Evolutionary conservation across 2,888 invertebrate genomes (phyloP), one percentile per base, ranked within the genome.

Genomic region (Oxycera nigricornis): DNA sequence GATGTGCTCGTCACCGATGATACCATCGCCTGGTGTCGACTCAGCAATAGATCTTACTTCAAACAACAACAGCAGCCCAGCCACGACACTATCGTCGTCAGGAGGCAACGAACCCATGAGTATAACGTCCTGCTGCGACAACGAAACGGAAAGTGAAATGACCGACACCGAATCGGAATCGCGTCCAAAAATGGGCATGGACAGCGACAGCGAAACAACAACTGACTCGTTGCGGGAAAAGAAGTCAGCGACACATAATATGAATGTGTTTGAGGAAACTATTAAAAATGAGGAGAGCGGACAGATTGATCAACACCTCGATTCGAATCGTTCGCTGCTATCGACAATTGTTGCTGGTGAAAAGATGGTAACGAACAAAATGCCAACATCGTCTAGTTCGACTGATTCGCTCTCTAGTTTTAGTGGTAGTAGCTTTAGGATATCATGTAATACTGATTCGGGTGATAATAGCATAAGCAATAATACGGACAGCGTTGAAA

Each of bases 101-200:
- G 79, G 80, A n/a, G 80, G 80, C 20, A 83, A 82, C 61, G 84
- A 83, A 74, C 81, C 81, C 6, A 81, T 81, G 81, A 80, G 79
- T 67, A 77, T 79, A 4, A 77, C 55, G 2, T 55, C 55, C 7
- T 67, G 67, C 22, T 68, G 68, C 22, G 30, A 65, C 74, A 22
- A 31, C 74, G 73, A 68, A 26, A 46, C 65, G 24, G 61, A 31
- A 31, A 78, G 77, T 41, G 76, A 78, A 72, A 31, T 62, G 20
- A 24, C 61, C 17, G 22, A 70, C 26, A 31, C 77, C 0, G 31
- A 76, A n/a, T 73, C 77, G 9, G 78, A 78, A 73, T 31, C 70
- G 20, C 70, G 70, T 55, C 55, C 30, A 14, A 70, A 70, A 52
- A 52, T 30, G 11, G 39, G 39, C 17, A 30, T 70, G 70, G 70